phyloP scores from a whole-genome alignment of 1,140 invertebrate genomes.

The Trypoxylus dichotomus region DNA sequence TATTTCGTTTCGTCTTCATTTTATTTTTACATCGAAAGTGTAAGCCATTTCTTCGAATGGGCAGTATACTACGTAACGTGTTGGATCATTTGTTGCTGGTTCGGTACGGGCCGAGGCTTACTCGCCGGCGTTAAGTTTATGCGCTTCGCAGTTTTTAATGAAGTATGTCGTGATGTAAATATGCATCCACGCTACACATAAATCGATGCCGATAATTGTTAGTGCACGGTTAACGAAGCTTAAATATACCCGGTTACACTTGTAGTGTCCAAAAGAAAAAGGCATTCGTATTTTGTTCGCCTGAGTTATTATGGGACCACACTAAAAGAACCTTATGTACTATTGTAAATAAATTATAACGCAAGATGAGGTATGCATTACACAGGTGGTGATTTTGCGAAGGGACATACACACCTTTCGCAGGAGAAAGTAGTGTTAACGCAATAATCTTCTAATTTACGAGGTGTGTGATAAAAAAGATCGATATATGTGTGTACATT shows the following conservation, averaged over 20 bases:
- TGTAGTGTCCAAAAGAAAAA: conserved; percentile 16
- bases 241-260: conserved; percentile 19
- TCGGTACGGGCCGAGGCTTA: neutral
- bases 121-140: conserved; percentile 8
- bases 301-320: conserved; percentile 15
- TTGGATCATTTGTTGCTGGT: neutral
- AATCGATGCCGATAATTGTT: conserved; percentile 22
- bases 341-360: conserved; percentile 8
- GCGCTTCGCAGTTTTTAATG: conserved; percentile 13
- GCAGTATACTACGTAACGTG: neutral
- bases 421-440: neutral
- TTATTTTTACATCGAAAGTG: neutral
- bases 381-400: neutral
- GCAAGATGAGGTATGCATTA: neutral
- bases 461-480: no score
- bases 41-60: neutral
- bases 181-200: conserved; percentile 15
- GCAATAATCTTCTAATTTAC: neutral
- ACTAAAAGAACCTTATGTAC: neutral
- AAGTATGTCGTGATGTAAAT: conserved; percentile 18
- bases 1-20: neutral
- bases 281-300: neutral
- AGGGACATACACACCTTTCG: neutral
- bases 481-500: no score
- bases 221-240: conserved; percentile 12